Evolutionary conservation across 92 coral and sea anemone species (phyloP).

Genomic region (Virgularia gustaviana): DNA sequence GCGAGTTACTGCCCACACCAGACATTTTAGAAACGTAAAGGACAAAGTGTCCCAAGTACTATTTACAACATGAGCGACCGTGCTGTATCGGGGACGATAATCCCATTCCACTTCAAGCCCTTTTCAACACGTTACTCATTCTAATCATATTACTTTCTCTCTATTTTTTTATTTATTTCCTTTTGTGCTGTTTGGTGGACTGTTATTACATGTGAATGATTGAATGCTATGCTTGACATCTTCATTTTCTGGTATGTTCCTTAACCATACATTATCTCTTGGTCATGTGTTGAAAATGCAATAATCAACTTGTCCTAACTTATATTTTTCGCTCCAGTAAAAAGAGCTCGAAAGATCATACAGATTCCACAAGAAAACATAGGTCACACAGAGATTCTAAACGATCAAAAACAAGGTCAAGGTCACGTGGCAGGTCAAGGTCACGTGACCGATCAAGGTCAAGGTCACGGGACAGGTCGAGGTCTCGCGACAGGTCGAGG

Average conservation of each 20-base stretch:
- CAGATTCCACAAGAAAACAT: background rate
- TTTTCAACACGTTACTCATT: background rate
- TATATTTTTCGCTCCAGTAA: background rate
- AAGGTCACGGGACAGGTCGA: constrained; percentile 44
- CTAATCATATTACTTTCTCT: no score
- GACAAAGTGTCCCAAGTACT: no score
- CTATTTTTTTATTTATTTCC: background rate
- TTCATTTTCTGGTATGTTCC: background rate
- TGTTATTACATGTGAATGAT: no score
- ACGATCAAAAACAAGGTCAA: constrained; percentile 55
- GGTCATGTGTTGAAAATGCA: background rate
- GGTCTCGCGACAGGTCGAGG: constrained; percentile 48
- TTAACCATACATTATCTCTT: background rate
- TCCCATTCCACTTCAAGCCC: no score
- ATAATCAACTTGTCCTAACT: no score
- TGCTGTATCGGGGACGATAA: no score
- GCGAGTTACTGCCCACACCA: no score
- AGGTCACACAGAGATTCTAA: constrained; percentile 28
- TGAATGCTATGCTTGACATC: background rate
- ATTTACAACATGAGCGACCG: no score
- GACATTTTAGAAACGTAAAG: no score
- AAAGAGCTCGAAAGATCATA: background rate
- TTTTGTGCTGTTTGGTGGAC: background rate
- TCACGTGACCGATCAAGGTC: constrained; percentile 54
- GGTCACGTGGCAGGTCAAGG: constrained; percentile 45